These are phyloP conservation scores for Gavia stellata DNA, from an alignment of 2,113 vertebrate species.

Conservation along the genomic window DNA sequence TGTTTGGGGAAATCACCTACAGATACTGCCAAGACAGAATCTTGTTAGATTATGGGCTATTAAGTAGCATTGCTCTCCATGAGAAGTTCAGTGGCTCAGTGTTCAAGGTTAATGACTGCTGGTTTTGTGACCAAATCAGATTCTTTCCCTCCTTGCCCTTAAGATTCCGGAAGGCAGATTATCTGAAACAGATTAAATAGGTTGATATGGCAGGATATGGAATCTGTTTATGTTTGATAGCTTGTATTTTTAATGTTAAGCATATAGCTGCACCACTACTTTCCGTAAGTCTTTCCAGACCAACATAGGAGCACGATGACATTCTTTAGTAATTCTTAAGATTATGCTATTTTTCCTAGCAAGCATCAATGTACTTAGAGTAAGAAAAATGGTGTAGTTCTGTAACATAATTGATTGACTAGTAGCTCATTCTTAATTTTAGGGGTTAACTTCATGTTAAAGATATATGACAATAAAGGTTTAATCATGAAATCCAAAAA, in stretches of 20 bases:
- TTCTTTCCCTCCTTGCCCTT: not conserved
- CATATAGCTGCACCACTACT: not conserved
- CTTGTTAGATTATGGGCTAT: not conserved
- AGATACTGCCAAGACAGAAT: not conserved
- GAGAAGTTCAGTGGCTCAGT: not conserved
- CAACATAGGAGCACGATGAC: not conserved
- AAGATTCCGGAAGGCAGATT: not conserved
- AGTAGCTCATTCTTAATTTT: not conserved
- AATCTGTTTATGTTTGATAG: not conserved
- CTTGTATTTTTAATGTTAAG: not conserved
- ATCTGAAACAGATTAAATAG: not conserved
- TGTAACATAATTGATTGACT: not conserved
- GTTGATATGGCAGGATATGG: not conserved
- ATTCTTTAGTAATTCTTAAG: not conserved
- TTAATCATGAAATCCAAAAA: not conserved
- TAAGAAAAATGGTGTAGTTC: not conserved
- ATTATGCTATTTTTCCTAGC: not conserved
- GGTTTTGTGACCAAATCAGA: not conserved
- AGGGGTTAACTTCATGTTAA: not conserved
- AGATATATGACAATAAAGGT: not conserved
- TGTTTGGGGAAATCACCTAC: not conserved
- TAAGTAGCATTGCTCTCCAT: not conserved
- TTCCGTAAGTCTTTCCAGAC: not conserved
- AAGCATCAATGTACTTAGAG: not conserved
- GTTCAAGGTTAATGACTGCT: constrained; percentile 13